These are phyloP conservation scores for Cervus canadensis DNA, from an alignment of 2,113 vertebrate genomes.

Conservation along the genomic window DNA sequence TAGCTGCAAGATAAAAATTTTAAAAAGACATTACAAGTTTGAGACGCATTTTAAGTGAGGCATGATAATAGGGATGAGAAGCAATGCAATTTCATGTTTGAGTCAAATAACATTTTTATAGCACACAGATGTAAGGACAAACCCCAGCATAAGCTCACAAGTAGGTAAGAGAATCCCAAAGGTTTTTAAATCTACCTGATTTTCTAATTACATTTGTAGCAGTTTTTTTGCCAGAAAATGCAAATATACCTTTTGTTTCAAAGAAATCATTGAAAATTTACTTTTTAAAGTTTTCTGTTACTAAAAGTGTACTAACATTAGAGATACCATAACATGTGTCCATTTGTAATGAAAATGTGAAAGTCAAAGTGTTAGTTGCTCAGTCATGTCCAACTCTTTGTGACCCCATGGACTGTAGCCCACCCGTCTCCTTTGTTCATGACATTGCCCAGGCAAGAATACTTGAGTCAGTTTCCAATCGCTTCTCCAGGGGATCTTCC, in stretches of 20 bases:
- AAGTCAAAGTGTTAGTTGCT: not conserved
- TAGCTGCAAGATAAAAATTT: not conserved
- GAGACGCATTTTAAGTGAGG: slow-evolving; percentile 29
- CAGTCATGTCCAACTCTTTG: not conserved
- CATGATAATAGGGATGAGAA: not conserved
- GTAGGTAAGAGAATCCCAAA: not conserved
- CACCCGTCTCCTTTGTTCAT: not conserved
- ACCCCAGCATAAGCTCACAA: not conserved
- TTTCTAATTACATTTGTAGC: not conserved
- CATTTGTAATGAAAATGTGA: not conserved
- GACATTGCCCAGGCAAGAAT: not conserved
- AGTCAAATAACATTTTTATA: not conserved
- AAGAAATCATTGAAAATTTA: not conserved
- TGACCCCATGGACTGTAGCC: not conserved
- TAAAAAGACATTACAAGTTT: not conserved
- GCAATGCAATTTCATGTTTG: slow-evolving; percentile 15
- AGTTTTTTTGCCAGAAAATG: not conserved
- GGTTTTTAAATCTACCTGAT: not conserved
- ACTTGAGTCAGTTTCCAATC: not conserved
- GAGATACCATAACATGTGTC: not conserved
- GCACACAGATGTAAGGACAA: not conserved
- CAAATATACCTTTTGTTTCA: not conserved
- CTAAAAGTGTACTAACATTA: not conserved
- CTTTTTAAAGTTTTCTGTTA: not conserved
- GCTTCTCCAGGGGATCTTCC: not conserved